Evolutionary conservation across 1,140 invertebrate species (phyloP), one percentile per base, ranked within the genome.

Genomic region (Rhopalosiphum maidis): DNA sequence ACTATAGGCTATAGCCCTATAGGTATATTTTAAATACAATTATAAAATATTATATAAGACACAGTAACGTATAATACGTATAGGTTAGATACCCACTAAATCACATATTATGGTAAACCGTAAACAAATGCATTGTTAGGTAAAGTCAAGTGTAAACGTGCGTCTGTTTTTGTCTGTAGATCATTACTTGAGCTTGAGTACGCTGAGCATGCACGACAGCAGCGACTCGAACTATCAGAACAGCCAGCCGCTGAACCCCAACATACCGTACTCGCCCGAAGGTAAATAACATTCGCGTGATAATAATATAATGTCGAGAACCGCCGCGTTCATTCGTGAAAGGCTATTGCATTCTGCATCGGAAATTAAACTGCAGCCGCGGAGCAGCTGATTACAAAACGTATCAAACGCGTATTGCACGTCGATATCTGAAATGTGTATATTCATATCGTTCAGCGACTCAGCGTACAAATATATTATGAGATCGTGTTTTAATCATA

Each of bases 231-330:
- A 93, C 11, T 94, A 94, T 83, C 94, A 94, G 37, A 94, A 94
- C 54, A 94, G 94, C 77, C 97, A 98, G 95, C 97, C 97, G 30
- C 96, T 98, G 18, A 98, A 98, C 95, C 97, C 97, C 35, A 98
- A 98, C 95, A 96, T 98, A 95, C 97, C 98, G 93, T 98, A 98
- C 95, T 98, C 98, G 88, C 98, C 98, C 91, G 97, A 98, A 95
- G 97, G 97, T 98, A 96, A 96, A 68, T 77, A 90, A 60, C 23
- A 68, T 68, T 77, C 60, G 60, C 30, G 30, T 6, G 60, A 18
- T 77, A 77, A 15, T n/a, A 18, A 77, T n/a, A 30, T 30, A 4
- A 60, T 4, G 30, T 60, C 48, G 48, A 51, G 55, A 60, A 68
- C 60, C 60, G 30, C 15, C 48, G 48, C 46, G 9, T 68, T 68